Evolutionary conservation across 2,797 vertebrate genomes (phyloP), one percentile per base, ranked within the genome.

Genomic region (Cirrhinus molitorella): DNA sequence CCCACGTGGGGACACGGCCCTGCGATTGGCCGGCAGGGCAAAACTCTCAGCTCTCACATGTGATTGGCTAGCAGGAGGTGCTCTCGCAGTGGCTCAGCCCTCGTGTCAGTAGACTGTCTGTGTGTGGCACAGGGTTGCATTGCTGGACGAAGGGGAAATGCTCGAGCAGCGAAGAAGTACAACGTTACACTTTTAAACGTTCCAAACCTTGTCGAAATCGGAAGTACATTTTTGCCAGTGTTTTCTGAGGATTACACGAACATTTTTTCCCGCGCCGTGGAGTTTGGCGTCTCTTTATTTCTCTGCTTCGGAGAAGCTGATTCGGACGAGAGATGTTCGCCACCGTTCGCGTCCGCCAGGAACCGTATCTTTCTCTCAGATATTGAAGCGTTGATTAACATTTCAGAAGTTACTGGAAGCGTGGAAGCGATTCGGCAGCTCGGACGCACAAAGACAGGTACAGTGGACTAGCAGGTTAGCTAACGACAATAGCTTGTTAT

Each of bases 91-190:
- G 92, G 96, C 94, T 92, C 92, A 92, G 93, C 95, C 95, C 95
- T 95, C 94, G 94, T 96, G 96, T 95, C 94, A 90, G 92, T 91
- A 91, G 94, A 84, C 94, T 94, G 96, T 94, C 94, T 96, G 96
- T 96, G 95, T 96, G 96, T 96, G 96, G 96, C 93, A 95, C 92
- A 86, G 94, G 87, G 74, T 80, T 71, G 65, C 88, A 28, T 68
- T 68, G 84, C 82, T 70, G 83, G 80, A 87, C 65, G 75, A 84
- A 55, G 71, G 63, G 84, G 75, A 84, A 84, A 80, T 73, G 81
- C 57, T 51, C 92, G 92, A 88, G 91, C 92, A 92, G 92, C 92
- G 91, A 81, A 91, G 90, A 89, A 94, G 76, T 91, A 91, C 90
- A 90, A 91, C 91, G 91, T 85, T 89, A 84, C 91, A 91, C 86